Evolutionary conservation across 30 jellyfish, hydroid and myxozoan species (phyloP).

Genomic region (Hydra vulgaris): DNA sequence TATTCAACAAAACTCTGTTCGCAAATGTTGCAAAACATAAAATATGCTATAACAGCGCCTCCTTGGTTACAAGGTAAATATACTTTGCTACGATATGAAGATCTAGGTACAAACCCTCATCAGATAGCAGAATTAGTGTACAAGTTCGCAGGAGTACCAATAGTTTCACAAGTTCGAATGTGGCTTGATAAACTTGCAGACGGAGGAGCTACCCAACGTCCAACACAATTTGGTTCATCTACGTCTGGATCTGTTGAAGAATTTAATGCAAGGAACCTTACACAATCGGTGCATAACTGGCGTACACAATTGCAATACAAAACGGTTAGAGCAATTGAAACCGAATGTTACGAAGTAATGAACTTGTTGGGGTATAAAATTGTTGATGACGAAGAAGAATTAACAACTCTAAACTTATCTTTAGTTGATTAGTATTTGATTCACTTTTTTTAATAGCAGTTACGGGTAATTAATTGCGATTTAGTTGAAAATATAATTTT

Average conservation of each 20-base stretch:
- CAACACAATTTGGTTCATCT: slow-evolving; percentile 92
- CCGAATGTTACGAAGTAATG: slow-evolving; percentile 99
- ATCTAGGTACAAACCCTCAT: slow-evolving; percentile 97
- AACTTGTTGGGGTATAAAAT: slow-evolving; percentile 92
- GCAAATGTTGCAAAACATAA: slow-evolving; percentile 85
- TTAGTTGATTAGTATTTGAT: slow-evolving; percentile 53
- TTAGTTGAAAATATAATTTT: too few relatives aligned
- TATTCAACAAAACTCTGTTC: slow-evolving; percentile 66
- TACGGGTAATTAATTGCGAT: too few relatives aligned
- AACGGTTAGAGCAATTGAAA: slow-evolving; percentile 81
- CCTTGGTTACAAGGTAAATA: slow-evolving; percentile 98
- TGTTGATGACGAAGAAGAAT: slow-evolving; percentile 97
- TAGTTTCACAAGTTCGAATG: slow-evolving; percentile 99
- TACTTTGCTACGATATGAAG: slow-evolving; percentile 95
- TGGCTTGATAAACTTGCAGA: slow-evolving; percentile 96
- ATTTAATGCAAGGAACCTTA: slow-evolving; percentile 80
- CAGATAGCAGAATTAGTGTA: slow-evolving; percentile 93
- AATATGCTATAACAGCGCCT: slow-evolving; percentile 98
- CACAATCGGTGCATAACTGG: slow-evolving; percentile 97
- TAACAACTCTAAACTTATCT: slow-evolving; percentile 88
- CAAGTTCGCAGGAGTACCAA: slow-evolving; percentile 95
- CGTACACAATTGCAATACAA: slow-evolving; percentile 80
- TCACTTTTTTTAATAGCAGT: too few relatives aligned
- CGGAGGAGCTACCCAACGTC: slow-evolving; percentile 56
- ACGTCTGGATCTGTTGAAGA: slow-evolving; percentile 96